Evolutionary conservation across 2,113 vertebrate species (phyloP).

Genomic region (Triplophysa dalaica): DNA sequence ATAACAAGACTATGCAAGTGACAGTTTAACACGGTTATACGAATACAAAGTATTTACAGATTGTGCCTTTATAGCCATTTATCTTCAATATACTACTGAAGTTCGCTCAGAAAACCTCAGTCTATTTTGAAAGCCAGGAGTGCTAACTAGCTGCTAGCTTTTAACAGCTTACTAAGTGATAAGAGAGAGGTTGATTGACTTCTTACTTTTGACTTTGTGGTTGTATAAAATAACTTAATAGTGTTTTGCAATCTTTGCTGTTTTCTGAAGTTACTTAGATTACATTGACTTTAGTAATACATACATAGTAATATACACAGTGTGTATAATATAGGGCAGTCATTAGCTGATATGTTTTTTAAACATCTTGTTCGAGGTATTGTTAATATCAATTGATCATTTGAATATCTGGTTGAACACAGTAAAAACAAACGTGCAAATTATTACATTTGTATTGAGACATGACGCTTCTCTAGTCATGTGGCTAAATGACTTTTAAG

Average conservation of each 20-base stretch:
- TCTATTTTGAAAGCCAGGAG: not conserved
- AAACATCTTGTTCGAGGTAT: not conserved
- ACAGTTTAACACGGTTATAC: not conserved
- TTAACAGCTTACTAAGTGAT: not conserved
- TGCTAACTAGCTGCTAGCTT: not conserved
- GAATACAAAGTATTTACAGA: not conserved
- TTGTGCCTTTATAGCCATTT: not conserved
- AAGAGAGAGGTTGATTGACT: not conserved
- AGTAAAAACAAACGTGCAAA: not conserved
- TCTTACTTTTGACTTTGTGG: not conserved
- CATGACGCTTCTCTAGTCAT: not conserved
- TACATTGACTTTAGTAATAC: not conserved
- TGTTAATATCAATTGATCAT: not conserved
- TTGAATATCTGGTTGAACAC: not conserved
- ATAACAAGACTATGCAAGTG: not conserved
- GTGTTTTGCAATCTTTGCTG: not conserved
- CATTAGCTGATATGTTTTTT: not conserved
- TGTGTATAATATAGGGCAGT: not conserved
- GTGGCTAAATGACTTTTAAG: slow-evolving; percentile 13
- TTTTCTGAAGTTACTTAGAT: not conserved
- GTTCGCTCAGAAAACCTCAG: not conserved
- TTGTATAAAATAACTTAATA: not conserved
- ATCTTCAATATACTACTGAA: slow-evolving; percentile 37
- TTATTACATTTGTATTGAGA: not conserved
- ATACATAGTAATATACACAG: not conserved